Evolutionary conservation across 2,888 invertebrate species (phyloP).

Genomic region (Clivina fossor): DNA sequence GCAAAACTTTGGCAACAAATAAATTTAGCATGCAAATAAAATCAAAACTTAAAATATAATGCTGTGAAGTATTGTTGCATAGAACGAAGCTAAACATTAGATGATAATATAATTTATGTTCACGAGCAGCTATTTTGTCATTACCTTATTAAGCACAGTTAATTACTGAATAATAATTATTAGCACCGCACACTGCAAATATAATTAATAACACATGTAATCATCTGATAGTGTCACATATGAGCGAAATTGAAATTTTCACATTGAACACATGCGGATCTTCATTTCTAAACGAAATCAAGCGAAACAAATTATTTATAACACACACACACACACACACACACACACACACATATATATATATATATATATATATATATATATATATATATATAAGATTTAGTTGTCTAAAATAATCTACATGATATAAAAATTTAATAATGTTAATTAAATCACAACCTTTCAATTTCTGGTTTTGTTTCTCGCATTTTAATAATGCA

Average conservation of each 20-base stretch:
- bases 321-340: background rate
- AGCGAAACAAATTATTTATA: background rate
- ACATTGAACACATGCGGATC: conserved; percentile 12
- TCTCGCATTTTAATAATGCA: too few relatives aligned
- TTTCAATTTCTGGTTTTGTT: background rate
- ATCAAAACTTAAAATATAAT: too few relatives aligned
- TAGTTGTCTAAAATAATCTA: background rate
- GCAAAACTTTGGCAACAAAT: too few relatives aligned
- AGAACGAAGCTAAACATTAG: too few relatives aligned
- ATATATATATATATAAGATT: conserved; percentile 6
- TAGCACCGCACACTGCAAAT: conserved; percentile 15
- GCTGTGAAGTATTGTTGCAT: too few relatives aligned
- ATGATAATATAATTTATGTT: conserved; percentile 18
- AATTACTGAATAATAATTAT: conserved; percentile 22
- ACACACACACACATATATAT: conserved; percentile 4
- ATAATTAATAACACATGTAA: conserved; percentile 18
- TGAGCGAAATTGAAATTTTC: conserved; percentile 1
- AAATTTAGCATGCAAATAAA: too few relatives aligned
- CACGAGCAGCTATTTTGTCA: conserved; percentile 10
- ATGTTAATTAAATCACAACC: background rate
- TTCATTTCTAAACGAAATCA: too few relatives aligned
- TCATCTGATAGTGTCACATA: background rate
- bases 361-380: conserved; percentile 12
- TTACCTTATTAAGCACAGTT: conserved; percentile 18
- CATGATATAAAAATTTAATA: background rate